A percentile compares a stretch with the other conserved stretches of the same genome.
These are phyloP conservation scores for Slavum lentiscoides DNA, from an alignment of 2,888 invertebrate species.

Conservation along the genomic window DNA sequence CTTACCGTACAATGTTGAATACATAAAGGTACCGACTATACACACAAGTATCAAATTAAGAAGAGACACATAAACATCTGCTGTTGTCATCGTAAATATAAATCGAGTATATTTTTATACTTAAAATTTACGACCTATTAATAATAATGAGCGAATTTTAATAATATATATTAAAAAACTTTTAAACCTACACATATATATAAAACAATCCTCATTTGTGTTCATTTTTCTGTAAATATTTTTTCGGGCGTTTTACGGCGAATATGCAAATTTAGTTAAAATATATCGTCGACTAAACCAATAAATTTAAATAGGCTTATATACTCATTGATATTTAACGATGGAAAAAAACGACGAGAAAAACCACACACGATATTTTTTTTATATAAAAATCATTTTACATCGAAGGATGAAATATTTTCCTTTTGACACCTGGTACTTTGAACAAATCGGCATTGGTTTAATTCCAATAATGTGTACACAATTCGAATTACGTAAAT, in stretches of 20 bases:
- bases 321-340: too few species aligned
- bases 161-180: slow-evolving; percentile 45
- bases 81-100: slow-evolving; percentile 9
- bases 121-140: slow-evolving; percentile 20
- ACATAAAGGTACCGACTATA: neutral
- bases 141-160: slow-evolving; percentile 20
- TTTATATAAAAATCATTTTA: too few species aligned
- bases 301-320: neutral
- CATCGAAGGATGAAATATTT: too few species aligned
- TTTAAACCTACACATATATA: neutral
- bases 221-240: neutral
- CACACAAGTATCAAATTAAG: slow-evolving; percentile 2
- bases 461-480: too few species aligned
- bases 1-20: neutral
- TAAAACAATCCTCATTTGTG: neutral
- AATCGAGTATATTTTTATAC: slow-evolving; percentile 17
- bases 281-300: too few species aligned
- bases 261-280: neutral
- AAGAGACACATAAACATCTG: slow-evolving; percentile 19
- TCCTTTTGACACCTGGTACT: too few species aligned
- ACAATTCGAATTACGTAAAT: too few species aligned
- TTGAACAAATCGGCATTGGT: too few species aligned
- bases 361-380: too few species aligned
- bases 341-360: too few species aligned
- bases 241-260: neutral